These are phyloP conservation scores for Hycleus phaleratus DNA, from an alignment of 1,140 invertebrate genomes.

Conservation along the genomic window DNA sequence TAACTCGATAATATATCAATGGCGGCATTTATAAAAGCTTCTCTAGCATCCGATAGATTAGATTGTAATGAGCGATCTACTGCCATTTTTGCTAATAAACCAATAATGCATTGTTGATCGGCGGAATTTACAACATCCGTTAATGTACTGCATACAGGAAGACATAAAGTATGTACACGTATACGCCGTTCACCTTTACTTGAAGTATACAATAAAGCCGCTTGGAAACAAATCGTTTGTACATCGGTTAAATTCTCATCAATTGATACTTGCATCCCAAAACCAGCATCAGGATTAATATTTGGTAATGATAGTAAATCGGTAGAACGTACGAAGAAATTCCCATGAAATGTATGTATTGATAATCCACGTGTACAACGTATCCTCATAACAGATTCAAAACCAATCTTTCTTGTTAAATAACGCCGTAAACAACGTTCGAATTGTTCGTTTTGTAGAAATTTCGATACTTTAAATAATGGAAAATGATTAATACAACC, in stretches of 20 bases:
- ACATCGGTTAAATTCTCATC: constrained; percentile 85
- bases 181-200: constrained; percentile 97
- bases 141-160: constrained; percentile 80
- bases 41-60: constrained; percentile 84
- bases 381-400: constrained; percentile 97
- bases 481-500: constrained; percentile 92
- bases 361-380: constrained; percentile 86
- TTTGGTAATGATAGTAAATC: constrained; percentile 95
- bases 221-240: constrained; percentile 93
- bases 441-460: constrained; percentile 65
- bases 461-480: constrained; percentile 69
- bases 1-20: constrained; percentile 85
- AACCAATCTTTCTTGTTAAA: constrained; percentile 93
- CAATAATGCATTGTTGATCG: constrained; percentile 93
- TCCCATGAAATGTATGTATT: constrained; percentile 98
- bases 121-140: constrained; percentile 82
- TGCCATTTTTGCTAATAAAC: constrained; percentile 92
- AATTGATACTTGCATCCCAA: constrained; percentile 94
- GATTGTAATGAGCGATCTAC: constrained; percentile 85
- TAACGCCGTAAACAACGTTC: constrained; percentile 77
- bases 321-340: constrained; percentile 97
- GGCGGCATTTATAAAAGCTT: constrained; percentile 92
- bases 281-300: constrained; percentile 95
- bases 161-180: constrained; percentile 91
- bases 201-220: constrained; percentile 94